These are phyloP conservation scores for Lepidiolamprologus cunningtoni DNA, from an alignment of 2,113 vertebrate species.

Conservation along the genomic window DNA sequence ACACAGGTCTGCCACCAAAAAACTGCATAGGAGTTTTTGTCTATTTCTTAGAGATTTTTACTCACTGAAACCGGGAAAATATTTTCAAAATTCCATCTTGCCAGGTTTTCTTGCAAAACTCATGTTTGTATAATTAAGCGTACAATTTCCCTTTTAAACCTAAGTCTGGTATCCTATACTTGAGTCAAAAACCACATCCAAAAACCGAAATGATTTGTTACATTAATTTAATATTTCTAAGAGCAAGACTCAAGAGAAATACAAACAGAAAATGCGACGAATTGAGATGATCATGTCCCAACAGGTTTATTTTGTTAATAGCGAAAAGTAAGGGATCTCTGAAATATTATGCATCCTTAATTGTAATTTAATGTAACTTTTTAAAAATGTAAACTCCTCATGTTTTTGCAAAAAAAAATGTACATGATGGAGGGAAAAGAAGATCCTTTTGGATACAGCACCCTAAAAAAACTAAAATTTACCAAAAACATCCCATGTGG, in stretches of 20 bases:
- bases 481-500: neutral
- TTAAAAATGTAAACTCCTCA: neutral
- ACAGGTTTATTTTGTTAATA: neutral
- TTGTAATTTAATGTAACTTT: neutral
- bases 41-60: neutral
- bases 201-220: neutral
- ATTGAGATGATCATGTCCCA: neutral
- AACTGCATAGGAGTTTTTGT: accelerated
- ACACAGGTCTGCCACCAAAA: neutral
- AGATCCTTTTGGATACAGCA: neutral
- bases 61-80: neutral
- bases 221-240: neutral
- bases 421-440: neutral
- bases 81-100: neutral
- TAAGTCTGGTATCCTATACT: neutral
- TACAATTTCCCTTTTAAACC: neutral
- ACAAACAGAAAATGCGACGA: neutral
- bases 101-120: neutral
- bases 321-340: neutral
- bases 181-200: neutral
- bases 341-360: neutral
- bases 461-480: neutral
- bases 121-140: neutral
- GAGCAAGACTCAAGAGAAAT: neutral
- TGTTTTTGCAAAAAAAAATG: neutral